Evolutionary conservation across 1,140 invertebrate genomes (phyloP), one percentile per base, ranked within the genome.

Genomic region (Drosophila nannoptera): DNA sequence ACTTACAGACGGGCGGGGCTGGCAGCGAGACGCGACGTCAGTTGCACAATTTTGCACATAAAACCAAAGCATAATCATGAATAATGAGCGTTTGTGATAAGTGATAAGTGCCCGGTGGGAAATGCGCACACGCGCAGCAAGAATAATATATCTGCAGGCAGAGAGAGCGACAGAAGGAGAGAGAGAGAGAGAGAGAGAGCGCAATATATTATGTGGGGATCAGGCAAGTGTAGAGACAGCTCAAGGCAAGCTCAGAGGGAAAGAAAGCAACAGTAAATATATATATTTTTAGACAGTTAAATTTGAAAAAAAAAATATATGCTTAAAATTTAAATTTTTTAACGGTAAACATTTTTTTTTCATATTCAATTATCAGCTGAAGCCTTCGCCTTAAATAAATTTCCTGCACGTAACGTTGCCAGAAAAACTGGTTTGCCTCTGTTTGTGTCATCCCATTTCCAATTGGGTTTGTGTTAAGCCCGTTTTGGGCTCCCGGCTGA

Each of bases 1-100:
- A 73, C 59, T 22, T 54, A 49, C 12, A 9, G 43, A 65, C 54
- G 12, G 32, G 4, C 22, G 55, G 42, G 58, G 42, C 62, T 16
- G 14, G 11, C 45, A 29, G 22, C 59, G 72, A 35, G 67, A 65
- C 61, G 72, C 53, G 67, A 65, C 61, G 72, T 67, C 55, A 75
- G 78, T 87, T 87, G 82, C 87, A 88, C 87, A 88, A 88, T 88
- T 88, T 88, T 75, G 87, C 87, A 86, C 83, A 82, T 45, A 73
- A 83, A 84, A 63, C 73, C 80, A 83, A 88, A 87, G 82, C 87
- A 88, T 88, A 88, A 88, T 88, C 76, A 88, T 83, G 78, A 88
- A 88, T 88, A 88, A 88, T 88, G 87, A 88, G 87, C 74, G 74
- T 76, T 88, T 73, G 78, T 80, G 76, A 83, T 77, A 84, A 84